These are phyloP conservation scores for Paramisgurnus dabryanus DNA, from an alignment of 2,113 vertebrate species.

Conservation along the genomic window DNA sequence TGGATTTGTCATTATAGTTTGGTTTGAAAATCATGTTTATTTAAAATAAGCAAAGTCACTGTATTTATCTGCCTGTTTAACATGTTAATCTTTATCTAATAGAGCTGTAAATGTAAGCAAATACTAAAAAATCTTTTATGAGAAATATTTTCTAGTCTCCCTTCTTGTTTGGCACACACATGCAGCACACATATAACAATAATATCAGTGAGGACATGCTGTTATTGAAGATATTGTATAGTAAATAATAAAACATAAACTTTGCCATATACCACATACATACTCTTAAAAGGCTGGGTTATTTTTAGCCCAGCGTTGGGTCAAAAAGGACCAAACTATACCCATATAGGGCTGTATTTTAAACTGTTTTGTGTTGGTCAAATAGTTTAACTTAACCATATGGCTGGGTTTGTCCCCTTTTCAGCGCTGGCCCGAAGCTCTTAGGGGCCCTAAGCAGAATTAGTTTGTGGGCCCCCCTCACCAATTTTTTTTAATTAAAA, in stretches of 20 bases:
- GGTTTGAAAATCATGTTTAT: not conserved
- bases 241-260: not conserved
- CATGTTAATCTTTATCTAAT: slow-evolving; percentile 1
- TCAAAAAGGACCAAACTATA: too few relatives aligned
- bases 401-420: too few relatives aligned
- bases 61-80: not conserved
- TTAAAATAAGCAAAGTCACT: not conserved
- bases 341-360: too few relatives aligned
- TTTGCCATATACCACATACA: too few relatives aligned
- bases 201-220: not conserved
- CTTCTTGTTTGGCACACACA: not conserved
- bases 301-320: too few relatives aligned
- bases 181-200: not conserved
- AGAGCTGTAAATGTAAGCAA: not conserved
- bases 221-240: not conserved
- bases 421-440: too few relatives aligned
- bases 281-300: too few relatives aligned
- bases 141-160: not conserved
- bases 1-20: slow-evolving; percentile 14
- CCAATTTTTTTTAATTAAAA: too few relatives aligned
- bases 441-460: too few relatives aligned
- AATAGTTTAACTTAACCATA: too few relatives aligned
- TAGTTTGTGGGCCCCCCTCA: too few relatives aligned
- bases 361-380: too few relatives aligned
- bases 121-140: not conserved